Evolutionary conservation across 2,113 vertebrate species (phyloP).

Genomic region (Macaca mulatta): DNA sequence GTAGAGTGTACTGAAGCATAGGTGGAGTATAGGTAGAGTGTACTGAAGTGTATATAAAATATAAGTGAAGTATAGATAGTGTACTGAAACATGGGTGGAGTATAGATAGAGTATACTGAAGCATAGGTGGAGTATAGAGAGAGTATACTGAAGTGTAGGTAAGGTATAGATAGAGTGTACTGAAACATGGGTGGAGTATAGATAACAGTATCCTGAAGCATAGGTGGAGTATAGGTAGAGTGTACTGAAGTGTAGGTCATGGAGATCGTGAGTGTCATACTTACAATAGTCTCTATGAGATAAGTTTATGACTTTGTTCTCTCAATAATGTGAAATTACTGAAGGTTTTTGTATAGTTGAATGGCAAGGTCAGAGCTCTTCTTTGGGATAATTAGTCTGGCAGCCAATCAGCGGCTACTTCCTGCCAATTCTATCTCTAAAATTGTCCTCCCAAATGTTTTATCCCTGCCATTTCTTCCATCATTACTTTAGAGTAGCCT

Average conservation of each 20-base stretch:
- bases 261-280: neutral
- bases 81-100: too few relatives aligned
- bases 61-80: too few relatives aligned
- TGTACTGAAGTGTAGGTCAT: neutral
- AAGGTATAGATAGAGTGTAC: too few relatives aligned
- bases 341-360: slow-evolving; percentile 55
- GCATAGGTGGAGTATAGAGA: too few relatives aligned
- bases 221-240: neutral
- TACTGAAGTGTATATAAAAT: too few relatives aligned
- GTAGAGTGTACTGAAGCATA: too few relatives aligned
- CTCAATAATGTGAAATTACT: slow-evolving; percentile 46
- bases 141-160: too few relatives aligned
- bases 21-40: too few relatives aligned
- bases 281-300: neutral
- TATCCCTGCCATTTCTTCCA: neutral
- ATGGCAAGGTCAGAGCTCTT: slow-evolving; percentile 64
- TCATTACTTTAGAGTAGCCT: neutral
- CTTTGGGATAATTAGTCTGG: slow-evolving; percentile 72
- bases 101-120: too few relatives aligned
- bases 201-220: too few relatives aligned
- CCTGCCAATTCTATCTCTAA: slow-evolving; percentile 70
- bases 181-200: too few relatives aligned
- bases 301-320: slow-evolving; percentile 39
- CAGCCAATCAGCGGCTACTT: slow-evolving; percentile 72
- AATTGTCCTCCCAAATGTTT: slow-evolving; percentile 68